Evolutionary conservation across 1,140 invertebrate species (phyloP).

Genomic region (Diorhabda carinulata): DNA sequence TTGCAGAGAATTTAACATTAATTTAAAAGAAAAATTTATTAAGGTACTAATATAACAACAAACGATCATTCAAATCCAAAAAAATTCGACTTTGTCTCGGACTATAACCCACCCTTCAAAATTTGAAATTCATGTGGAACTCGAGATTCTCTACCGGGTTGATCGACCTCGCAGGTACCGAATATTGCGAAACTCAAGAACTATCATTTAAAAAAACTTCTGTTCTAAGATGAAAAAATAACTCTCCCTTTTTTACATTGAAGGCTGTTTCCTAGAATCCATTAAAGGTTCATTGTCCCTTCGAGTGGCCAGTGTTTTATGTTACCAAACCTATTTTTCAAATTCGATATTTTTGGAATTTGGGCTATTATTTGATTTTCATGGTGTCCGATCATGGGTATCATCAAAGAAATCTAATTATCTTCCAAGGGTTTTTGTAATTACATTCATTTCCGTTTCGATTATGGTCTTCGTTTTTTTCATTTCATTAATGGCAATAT

Average conservation of each 20-base stretch:
- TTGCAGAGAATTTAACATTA: background rate
- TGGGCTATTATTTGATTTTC: constrained; percentile 4
- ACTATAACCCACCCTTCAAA: background rate
- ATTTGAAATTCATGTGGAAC: constrained; percentile 3
- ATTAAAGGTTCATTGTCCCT: constrained; percentile 16
- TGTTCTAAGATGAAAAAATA: background rate
- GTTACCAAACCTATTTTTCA: constrained; percentile 7
- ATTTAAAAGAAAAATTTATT: background rate
- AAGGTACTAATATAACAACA: background rate
- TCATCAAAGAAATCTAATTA: background rate
- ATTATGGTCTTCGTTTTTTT: constrained; percentile 4
- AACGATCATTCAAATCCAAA: background rate
- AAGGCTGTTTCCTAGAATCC: constrained; percentile 8
- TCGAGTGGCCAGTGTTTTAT: constrained; percentile 10
- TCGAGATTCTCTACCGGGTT: constrained; percentile 3
- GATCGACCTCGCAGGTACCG: constrained; percentile 9
- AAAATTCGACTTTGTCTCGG: background rate
- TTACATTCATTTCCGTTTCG: constrained; percentile 10
- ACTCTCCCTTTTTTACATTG: background rate
- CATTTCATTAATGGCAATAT: constrained; percentile 3
- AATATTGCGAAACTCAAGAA: constrained; percentile 3
- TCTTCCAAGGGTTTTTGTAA: background rate
- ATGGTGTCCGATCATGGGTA: constrained; percentile 7
- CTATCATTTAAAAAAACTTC: constrained; percentile 10
- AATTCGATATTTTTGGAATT: background rate